These are phyloP conservation scores for Lophotis ruficrista DNA, from an alignment of 2,113 vertebrate genomes.

Conservation along the genomic window DNA sequence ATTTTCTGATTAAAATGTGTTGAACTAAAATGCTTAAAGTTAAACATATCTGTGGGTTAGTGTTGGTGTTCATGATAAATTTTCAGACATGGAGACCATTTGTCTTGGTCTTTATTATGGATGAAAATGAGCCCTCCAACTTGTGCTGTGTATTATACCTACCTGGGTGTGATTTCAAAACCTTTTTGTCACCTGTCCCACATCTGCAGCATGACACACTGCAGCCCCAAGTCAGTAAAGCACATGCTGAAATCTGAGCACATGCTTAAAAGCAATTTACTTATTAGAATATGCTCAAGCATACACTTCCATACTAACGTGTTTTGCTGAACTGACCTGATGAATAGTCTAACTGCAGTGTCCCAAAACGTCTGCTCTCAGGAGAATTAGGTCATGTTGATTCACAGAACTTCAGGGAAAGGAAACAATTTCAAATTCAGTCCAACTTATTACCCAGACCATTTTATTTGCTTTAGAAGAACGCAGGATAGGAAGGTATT, in stretches of 20 bases:
- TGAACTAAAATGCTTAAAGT: background rate
- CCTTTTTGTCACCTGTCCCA: background rate
- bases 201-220: background rate
- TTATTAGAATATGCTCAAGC: background rate
- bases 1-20: background rate
- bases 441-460: background rate
- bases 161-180: background rate
- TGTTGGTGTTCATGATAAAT: background rate
- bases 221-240: background rate
- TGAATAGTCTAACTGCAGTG: background rate
- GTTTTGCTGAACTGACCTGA: background rate
- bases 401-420: background rate
- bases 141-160: background rate
- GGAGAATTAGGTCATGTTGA: background rate
- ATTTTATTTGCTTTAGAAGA: background rate
- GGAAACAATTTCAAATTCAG: background rate
- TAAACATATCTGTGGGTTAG: background rate
- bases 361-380: background rate
- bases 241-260: background rate
- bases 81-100: background rate
- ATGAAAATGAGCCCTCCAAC: background rate
- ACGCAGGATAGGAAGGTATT: background rate
- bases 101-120: background rate
- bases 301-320: background rate
- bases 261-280: background rate